Conservation (phyloP, 2,888 invertebrate genomes). For the Saturnia pavonia region DNA sequence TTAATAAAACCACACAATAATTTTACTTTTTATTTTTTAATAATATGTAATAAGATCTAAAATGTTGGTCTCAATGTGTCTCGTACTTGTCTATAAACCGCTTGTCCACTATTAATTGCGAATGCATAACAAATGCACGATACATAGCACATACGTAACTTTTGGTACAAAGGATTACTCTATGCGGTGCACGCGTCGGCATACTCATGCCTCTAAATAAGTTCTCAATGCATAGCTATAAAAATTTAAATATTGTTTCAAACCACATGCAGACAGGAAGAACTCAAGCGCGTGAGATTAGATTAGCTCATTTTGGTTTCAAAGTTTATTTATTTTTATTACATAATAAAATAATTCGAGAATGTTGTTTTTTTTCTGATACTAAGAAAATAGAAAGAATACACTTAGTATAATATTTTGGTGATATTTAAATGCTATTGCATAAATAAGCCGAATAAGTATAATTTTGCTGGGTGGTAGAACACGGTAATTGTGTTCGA, state of each 20-base stretch:
- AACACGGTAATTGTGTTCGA: too few species aligned
- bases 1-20: too few species aligned
- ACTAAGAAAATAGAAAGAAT: too few species aligned
- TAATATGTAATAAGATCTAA: too few species aligned
- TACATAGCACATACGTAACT: conserved; percentile 19
- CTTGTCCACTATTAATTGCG: conserved; percentile 27
- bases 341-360: too few species aligned
- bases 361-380: too few species aligned
- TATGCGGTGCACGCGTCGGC: conserved; percentile 28
- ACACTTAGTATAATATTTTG: too few species aligned
- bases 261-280: conserved; percentile 25
- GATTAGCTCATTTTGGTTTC: conserved; percentile 19
- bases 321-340: background rate
- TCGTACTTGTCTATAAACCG: background rate
- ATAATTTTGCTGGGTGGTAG: too few species aligned
- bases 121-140: conserved; percentile 29
- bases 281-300: conserved; percentile 25
- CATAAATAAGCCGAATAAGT: too few species aligned
- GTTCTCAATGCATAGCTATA: conserved; percentile 25
- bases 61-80: conserved; percentile 1
- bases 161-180: conserved; percentile 25
- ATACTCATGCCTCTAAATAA: conserved; percentile 31
- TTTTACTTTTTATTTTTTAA: too few species aligned
- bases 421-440: too few species aligned
- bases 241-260: conserved; percentile 27